Base-by-base conservation (phyloP, 2,113 vertebrate species). In the Mustela lutreola region DNA sequence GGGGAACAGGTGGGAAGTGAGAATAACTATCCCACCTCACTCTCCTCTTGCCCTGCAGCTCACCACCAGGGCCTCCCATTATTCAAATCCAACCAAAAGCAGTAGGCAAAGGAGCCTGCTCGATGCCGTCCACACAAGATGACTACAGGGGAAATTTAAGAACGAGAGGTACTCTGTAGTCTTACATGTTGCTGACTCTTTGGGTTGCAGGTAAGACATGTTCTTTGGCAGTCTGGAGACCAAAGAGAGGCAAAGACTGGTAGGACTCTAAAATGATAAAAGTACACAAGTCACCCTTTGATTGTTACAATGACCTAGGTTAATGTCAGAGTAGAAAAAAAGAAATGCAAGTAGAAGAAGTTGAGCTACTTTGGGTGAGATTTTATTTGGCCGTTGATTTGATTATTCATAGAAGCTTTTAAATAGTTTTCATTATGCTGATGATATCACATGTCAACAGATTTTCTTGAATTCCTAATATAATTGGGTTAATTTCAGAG, bases 401-500 rank as follows among this genome's bases (percentile, higher is more conserved):
- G 70, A 50, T 48, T 94, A n/a, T 83, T 91, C 48, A 87, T 31
- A 78, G 24, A 71, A 60, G n/a, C 2, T 58, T 89, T 94, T 65
- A 22, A 92, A 83, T 58, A 45, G 2, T 53, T 48, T 82, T 78
- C 21, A 1, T 92, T 94, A 86, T 45, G 19, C 75, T 5, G 8
- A 76, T 70, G 26, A 19, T 76, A 19, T 11, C 39, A 86, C 56
- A 31, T 67, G 58, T 45, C 58, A 81, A 70, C 67, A 89, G 36
- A 53, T 22, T 60, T 75, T 86, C 78, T 90, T 82, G 7, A 96
- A 96, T 48, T 86, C 42, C 21, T 89, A 76, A 39, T 60, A 86
- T 15, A 67, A 10, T 53, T 89, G 71, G 31, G 65, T 84, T 83
- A 85, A 28, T 86, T 65, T 71, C 56, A 89, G 42, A 95, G 58